Evolutionary conservation across 1,140 invertebrate species (phyloP).

Genomic region (Linepithema humile): DNA sequence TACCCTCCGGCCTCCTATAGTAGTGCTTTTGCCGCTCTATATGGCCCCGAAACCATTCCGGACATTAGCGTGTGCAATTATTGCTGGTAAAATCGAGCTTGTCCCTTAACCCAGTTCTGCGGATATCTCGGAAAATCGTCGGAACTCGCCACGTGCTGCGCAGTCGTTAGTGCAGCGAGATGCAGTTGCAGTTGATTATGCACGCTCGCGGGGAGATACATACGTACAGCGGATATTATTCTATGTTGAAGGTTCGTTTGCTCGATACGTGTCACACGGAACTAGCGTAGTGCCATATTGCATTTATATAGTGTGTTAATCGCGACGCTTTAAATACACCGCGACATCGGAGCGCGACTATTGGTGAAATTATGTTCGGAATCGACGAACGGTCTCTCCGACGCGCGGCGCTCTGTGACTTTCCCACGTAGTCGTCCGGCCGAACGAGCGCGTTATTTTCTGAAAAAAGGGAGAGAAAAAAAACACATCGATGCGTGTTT

Average conservation of each 20-base stretch:
- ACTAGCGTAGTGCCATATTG: background rate
- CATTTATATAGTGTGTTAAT: conserved; percentile 36
- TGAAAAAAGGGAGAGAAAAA: background rate
- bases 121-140: conserved; percentile 54
- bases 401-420: background rate
- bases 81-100: conserved; percentile 41
- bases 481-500: background rate
- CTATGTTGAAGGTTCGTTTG: conserved; percentile 1
- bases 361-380: conserved; percentile 20
- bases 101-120: conserved; percentile 61
- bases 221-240: conserved; percentile 16
- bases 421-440: background rate
- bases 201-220: conserved; percentile 31
- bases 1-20: background rate
- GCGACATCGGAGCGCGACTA: background rate
- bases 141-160: conserved; percentile 40
- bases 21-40: background rate
- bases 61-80: conserved; percentile 59
- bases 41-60: conserved; percentile 45
- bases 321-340: conserved; percentile 31
- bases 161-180: conserved; percentile 4
- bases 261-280: conserved; percentile 1
- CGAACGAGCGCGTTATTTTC: background rate
- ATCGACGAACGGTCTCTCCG: background rate
- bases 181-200: conserved; percentile 5